Conservation (phyloP, 2,113 vertebrate species). For the Stomatorhinus ivindoensis region DNA sequence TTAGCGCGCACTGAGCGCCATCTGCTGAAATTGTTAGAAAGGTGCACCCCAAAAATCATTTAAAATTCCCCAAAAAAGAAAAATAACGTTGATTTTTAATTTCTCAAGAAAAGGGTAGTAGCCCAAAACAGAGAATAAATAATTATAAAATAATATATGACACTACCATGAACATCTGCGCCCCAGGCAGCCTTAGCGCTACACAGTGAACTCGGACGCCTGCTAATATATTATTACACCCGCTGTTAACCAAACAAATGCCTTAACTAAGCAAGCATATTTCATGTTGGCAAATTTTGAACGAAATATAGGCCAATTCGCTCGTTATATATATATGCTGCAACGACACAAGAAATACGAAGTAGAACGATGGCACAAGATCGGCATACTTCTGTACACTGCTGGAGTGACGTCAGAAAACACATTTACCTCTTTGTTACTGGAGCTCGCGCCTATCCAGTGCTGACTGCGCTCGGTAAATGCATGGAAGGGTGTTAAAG, state of each 20-base stretch:
- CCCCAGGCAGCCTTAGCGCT: neutral
- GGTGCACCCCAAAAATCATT: neutral
- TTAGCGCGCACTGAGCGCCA: constrained; percentile 15
- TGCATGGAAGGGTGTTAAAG: neutral
- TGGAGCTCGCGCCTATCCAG: neutral
- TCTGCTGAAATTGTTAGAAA: neutral
- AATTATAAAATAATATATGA: neutral
- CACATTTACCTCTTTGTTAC: neutral
- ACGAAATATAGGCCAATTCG: neutral
- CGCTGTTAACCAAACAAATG: neutral
- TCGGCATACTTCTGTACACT: neutral
- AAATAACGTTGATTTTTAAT: neutral
- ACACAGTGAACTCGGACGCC: neutral
- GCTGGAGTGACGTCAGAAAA: neutral
- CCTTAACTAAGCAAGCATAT: neutral
- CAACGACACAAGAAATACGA: neutral
- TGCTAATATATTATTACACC: constrained; percentile 2
- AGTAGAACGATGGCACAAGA: neutral
- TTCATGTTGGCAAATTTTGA: neutral
- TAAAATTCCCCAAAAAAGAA: neutral
- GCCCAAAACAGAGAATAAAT: neutral
- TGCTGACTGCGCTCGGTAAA: neutral
- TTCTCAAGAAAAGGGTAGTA: neutral
- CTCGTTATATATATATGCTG: neutral
- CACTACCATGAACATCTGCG: neutral